phyloP scores from a whole-genome alignment of 1,140 invertebrate species.

The Zaprionus taronus region DNA sequence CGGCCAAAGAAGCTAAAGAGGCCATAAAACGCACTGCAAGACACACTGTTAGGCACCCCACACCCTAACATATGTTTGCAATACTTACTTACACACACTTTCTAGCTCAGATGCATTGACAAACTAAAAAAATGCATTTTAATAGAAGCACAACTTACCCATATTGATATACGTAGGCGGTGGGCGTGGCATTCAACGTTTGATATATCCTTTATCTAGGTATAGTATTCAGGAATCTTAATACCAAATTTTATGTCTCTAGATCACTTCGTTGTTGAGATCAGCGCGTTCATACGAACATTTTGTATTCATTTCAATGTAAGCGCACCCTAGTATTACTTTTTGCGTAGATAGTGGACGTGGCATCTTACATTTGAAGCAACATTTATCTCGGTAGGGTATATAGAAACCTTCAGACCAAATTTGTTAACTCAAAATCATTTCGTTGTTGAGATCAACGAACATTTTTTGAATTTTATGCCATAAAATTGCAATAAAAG shows the following conservation, averaged over 20 bases:
- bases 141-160: not conserved
- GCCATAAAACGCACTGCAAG: slow-evolving; percentile 3
- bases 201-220: not conserved
- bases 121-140: not conserved
- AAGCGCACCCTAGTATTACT: not conserved
- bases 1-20: slow-evolving; percentile 1
- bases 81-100: not conserved
- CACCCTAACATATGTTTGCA: too few relatives aligned
- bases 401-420: not conserved
- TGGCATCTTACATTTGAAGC: not conserved
- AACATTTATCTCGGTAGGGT: not conserved
- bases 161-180: not conserved
- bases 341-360: not conserved
- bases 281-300: not conserved
- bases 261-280: not conserved
- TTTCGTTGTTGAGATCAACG: not conserved
- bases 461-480: too few relatives aligned
- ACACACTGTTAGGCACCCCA: not conserved
- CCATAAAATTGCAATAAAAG: too few relatives aligned
- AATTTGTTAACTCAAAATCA: not conserved
- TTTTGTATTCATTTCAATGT: not conserved
- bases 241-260: not conserved
- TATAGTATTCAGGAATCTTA: not conserved
- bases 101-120: too few relatives aligned
- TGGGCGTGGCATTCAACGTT: not conserved